Conservation (phyloP, 2,888 invertebrate species). For the Biston betularia region DNA sequence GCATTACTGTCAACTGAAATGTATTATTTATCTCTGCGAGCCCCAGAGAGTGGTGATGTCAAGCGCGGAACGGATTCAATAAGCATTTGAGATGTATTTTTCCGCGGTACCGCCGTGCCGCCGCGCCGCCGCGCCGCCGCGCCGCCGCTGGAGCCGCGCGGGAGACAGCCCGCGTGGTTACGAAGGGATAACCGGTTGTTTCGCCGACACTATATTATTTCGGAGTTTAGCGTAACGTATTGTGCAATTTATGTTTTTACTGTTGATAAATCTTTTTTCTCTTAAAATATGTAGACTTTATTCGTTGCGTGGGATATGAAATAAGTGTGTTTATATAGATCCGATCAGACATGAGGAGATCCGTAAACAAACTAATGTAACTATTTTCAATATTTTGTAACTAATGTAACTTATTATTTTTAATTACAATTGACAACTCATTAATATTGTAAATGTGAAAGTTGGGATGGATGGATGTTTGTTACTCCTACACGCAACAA, state of each 20-base stretch:
- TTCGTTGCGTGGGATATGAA: too few relatives aligned
- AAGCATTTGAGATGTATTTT: slow-evolving; percentile 75
- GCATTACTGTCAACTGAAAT: background rate
- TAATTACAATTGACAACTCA: too few relatives aligned
- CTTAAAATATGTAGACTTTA: background rate
- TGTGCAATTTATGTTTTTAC: slow-evolving; percentile 9
- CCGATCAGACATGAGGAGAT: too few relatives aligned
- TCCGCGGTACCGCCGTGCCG: slow-evolving; percentile 66
- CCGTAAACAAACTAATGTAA: too few relatives aligned
- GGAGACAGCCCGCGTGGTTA: slow-evolving; percentile 66
- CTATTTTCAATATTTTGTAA: too few relatives aligned
- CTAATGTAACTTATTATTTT: too few relatives aligned
- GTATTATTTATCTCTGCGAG: slow-evolving; percentile 23
- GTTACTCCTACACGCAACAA: too few relatives aligned
- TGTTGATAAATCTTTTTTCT: background rate
- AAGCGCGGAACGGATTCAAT: slow-evolving; percentile 62
- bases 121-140: too few relatives aligned
- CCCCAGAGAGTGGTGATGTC: slow-evolving; percentile 61
- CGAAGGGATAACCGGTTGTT: slow-evolving; percentile 38
- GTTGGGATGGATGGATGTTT: too few relatives aligned
- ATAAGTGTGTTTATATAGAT: too few relatives aligned
- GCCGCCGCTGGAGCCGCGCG: slow-evolving; percentile 62
- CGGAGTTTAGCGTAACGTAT: slow-evolving; percentile 30
- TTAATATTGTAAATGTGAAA: too few relatives aligned
- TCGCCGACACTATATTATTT: slow-evolving; percentile 40